Base-by-base conservation (phyloP, 2,113 vertebrate species). In the Oreocharis arfaki region DNA sequence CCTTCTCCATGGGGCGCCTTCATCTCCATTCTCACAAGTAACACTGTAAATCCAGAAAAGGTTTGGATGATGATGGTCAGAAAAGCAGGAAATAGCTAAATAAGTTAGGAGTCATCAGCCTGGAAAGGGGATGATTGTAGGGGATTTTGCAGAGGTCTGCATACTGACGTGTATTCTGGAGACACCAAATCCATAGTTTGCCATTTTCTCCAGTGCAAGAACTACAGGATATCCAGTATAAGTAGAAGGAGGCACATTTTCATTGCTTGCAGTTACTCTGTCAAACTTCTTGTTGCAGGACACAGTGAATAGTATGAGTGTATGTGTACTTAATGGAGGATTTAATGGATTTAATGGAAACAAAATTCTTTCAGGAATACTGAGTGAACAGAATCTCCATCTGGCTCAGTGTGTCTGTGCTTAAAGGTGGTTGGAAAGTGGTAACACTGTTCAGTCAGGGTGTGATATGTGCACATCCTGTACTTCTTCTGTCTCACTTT, bases 391-490 rank as follows among this genome's bases (percentile, higher is more conserved):
- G 57, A 30, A 47, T 73, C 49, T 95, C 37, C 15, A 7, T 39
- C 41, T 49, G 73, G 11, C 19, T 89, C 15, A 1, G 63, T 37
- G 9, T 10, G 22, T 42, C 16, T 73, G 23, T 64, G 65, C 60
- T 35, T 33, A 35, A 2, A 13, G 41, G 37, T n/a, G 27, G 47
- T 7, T 37, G 50, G 59, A 27, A 41, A 8, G 49, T 3, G 28
- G 17, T 52, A 13, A 9, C 8, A 2, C 12, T 42, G 9, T 42
- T 84, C 61, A 33, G 26, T 26, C 28, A 35, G 53, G 49, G 24
- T 24, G 15, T 5, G 37, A 37, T 32, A 9, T 0, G 0, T 6
- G 15, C 5, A 1, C 3, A 4, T 49, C 56, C 61, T 35, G 1
- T 20, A 9, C 44, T 81, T 61, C 4, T 16, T 10, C 46, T 30